Conservation (phyloP, 2,888 invertebrate genomes). For the Cantharis nigra region DNA sequence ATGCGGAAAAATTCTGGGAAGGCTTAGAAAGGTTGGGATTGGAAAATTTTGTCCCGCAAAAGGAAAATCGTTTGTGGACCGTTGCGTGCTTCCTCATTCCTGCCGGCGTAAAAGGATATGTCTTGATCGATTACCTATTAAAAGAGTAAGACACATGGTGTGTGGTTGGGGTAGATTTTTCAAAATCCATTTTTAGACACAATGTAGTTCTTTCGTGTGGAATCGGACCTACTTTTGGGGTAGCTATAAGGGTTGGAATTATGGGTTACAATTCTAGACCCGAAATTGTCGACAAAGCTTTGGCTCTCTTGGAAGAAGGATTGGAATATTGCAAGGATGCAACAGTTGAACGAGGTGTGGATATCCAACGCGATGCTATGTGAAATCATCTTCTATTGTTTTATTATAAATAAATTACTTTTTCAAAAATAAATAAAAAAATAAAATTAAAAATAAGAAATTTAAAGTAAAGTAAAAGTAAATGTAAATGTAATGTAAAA, state of each 20-base stretch:
- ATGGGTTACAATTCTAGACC: constrained; percentile 68
- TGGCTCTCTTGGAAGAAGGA: constrained; percentile 48
- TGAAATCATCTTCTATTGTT: neutral
- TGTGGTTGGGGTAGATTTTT: too few species aligned
- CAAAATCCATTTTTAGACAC: constrained; percentile 53
- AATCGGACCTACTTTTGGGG: constrained; percentile 76
- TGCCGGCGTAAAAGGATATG: constrained; percentile 62
- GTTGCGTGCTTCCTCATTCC: constrained; percentile 69
- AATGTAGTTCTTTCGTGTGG: constrained; percentile 77
- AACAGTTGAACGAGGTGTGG: neutral
- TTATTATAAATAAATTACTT: neutral
- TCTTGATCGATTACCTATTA: constrained; percentile 29
- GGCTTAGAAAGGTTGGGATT: constrained; percentile 69
- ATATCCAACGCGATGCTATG: neutral
- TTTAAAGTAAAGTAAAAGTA: too few species aligned
- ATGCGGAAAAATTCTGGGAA: constrained; percentile 65
- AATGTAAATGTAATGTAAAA: too few species aligned
- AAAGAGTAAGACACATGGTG: constrained; percentile 29
- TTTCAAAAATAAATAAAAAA: too few species aligned
- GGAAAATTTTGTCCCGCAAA: constrained; percentile 68
- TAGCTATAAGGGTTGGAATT: constrained; percentile 78
- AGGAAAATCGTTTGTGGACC: constrained; percentile 66
- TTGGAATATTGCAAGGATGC: constrained; percentile 10
- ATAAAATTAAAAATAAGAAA: too few species aligned
- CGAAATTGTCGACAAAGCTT: constrained; percentile 44